Evolutionary conservation across 2,888 invertebrate genomes (phyloP), one percentile per base, ranked within the genome.

Genomic region (Agrotis puta): DNA sequence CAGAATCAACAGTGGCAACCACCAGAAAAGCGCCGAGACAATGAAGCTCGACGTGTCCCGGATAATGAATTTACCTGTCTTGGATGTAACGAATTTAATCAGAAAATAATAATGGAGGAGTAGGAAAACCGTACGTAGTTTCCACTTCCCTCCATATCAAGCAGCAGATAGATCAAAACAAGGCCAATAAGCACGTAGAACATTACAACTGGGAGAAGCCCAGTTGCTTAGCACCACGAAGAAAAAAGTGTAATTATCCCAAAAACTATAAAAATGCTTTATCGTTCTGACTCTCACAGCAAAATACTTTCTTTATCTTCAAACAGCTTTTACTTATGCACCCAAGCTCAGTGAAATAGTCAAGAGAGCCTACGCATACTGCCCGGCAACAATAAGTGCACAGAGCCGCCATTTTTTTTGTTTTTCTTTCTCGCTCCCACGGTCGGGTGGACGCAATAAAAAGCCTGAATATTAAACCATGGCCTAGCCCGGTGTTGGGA

Each of bases 401-500:
- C 70, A 70, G 71, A 75, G 50, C 72, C 56, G 62, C 20, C 18
- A 64, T 45, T 67, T 77, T 74, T 84, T 84, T 83, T 74, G 79
- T 86, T 89, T 87, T 86, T 77, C 66, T 86, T 87, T 86, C 77
- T 82, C 84, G 86, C 77, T 90, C 90, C 86, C 89, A 90, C 90
- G 90, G 86, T 87, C 85, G 54, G 79, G 72, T 83, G 86, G 79
- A 81, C 79, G 86, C 84, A 85, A 88, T 90, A 92, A 91, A 91
- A 91, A 90, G 80, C 57, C 74, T 84, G 87, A 85, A 88, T 88
- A 88, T 85, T 87, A 88, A 88, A 86, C 86, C 84, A 79, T 83
- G 70, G 85, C 78, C 84, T 83, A 83, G 86, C 79, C 72, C 79
- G 83, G 81, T 83, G 81, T 81, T 82, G 80, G 81, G 84, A 77